A percentile compares a stretch with the other conserved stretches of the same genome.
Conservation (phyloP, 2,113 vertebrate genomes). For the Cynopterus brachyotis region DNA sequence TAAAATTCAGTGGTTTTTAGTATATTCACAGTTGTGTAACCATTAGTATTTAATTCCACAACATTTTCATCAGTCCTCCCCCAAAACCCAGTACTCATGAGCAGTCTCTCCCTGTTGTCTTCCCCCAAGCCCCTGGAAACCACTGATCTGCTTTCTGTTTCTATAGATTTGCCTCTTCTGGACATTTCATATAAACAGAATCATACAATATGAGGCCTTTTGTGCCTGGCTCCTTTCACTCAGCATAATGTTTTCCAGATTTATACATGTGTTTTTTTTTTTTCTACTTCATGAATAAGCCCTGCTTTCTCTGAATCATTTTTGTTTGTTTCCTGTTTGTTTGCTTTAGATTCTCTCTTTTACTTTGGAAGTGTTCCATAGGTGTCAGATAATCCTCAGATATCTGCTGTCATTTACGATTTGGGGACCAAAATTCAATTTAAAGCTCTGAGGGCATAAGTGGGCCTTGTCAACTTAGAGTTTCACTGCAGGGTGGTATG, state of each 20-base stretch:
- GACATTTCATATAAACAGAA: constrained; percentile 1
- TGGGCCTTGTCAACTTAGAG: not conserved
- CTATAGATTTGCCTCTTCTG: not conserved
- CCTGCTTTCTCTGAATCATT: not conserved
- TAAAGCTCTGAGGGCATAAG: not conserved
- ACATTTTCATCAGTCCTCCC: not conserved
- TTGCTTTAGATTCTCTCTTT: constrained; percentile 9
- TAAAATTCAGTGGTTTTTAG: not conserved
- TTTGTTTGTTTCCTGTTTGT: constrained; percentile 3
- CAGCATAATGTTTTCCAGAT: not conserved
- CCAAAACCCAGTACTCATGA: not conserved
- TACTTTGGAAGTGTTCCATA: not conserved
- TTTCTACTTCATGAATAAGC: not conserved
- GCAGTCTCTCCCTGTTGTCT: not conserved
- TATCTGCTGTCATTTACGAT: not conserved
- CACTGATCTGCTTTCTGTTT: constrained; percentile 12
- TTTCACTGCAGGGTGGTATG: not conserved
- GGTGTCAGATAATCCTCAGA: not conserved
- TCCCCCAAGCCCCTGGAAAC: not conserved
- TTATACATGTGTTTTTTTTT: not conserved
- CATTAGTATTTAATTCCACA: constrained; percentile 16
- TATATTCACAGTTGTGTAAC: not conserved
- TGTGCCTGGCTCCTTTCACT: not conserved
- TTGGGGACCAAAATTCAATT: not conserved
- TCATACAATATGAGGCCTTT: not conserved